phyloP scores from a whole-genome alignment of 1,140 invertebrate species.

The Danaus plexippus region DNA sequence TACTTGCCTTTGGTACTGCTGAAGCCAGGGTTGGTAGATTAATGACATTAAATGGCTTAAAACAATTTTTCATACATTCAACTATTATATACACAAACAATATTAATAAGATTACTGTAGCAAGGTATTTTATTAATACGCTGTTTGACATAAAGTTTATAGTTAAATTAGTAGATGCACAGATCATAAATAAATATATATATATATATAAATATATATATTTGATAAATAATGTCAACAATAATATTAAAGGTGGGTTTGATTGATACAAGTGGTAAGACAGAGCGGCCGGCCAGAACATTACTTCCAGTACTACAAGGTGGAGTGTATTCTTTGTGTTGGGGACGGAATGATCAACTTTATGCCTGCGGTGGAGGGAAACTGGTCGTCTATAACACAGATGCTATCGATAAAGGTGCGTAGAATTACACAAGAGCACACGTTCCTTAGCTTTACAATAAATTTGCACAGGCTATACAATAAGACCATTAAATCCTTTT shows the following conservation, averaged over 20 bases:
- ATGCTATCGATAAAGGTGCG: slow-evolving; percentile 62
- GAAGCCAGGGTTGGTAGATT: slow-evolving; percentile 74
- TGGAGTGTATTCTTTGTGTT: slow-evolving; percentile 49
- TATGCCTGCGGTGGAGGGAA: slow-evolving; percentile 71
- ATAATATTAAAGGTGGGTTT: slow-evolving; percentile 65
- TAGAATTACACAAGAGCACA: background rate
- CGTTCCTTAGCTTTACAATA: too few relatives aligned
- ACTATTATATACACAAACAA: background rate
- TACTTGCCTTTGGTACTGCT: slow-evolving; percentile 82
- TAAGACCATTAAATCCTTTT: too few relatives aligned
- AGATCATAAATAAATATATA: too few relatives aligned
- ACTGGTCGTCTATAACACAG: slow-evolving; percentile 65
- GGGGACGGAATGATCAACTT: slow-evolving; percentile 51
- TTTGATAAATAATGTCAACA: background rate
- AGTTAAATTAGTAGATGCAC: too few relatives aligned
- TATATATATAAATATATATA: too few relatives aligned
- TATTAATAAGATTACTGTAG: background rate
- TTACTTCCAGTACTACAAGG: slow-evolving; percentile 30
- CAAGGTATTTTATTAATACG: too few relatives aligned
- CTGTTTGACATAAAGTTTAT: too few relatives aligned
- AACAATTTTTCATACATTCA: background rate
- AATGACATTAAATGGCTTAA: too few relatives aligned
- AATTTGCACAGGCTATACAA: too few relatives aligned
- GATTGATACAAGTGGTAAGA: slow-evolving; percentile 55
- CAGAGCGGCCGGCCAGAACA: slow-evolving; percentile 33